Evolutionary conservation across 2,888 invertebrate genomes (phyloP).

Genomic region (Apoda limacodes): DNA sequence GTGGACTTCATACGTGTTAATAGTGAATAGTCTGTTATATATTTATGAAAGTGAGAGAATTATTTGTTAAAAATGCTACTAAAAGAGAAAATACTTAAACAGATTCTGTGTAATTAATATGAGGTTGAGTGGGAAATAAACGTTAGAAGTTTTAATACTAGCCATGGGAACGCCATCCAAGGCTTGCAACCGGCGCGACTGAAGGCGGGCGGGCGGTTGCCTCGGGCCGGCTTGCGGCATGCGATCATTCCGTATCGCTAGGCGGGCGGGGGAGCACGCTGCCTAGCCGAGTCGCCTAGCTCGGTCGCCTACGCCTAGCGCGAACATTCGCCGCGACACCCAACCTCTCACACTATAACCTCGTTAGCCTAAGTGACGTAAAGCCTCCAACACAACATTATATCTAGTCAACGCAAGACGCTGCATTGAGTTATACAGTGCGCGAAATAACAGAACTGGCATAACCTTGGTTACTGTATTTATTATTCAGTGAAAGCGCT

Average conservation of each 20-base stretch:
- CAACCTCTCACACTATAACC: constrained; percentile 42
- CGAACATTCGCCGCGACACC: constrained; percentile 23
- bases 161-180: constrained; percentile 32
- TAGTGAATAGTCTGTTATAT: too few species aligned
- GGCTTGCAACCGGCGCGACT: constrained; percentile 35
- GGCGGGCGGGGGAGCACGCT: constrained; percentile 52
- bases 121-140: too few species aligned
- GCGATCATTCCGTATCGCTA: constrained; percentile 55
- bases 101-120: too few species aligned
- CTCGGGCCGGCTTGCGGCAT: constrained; percentile 34
- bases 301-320: constrained; percentile 26
- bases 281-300: constrained; percentile 18
- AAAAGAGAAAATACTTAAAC: too few species aligned
- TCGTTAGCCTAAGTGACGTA: constrained; percentile 56
- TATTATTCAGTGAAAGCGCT: constrained; percentile 63
- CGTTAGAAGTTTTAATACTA: constrained; percentile 17
- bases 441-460: constrained; percentile 28
- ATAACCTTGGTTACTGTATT: constrained; percentile 58
- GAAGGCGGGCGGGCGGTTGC: constrained; percentile 31
- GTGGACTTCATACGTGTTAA: too few species aligned
- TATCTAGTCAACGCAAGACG: constrained; percentile 30
- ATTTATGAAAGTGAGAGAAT: too few species aligned
- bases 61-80: too few species aligned
- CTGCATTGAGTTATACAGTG: constrained; percentile 30
- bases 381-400: constrained; percentile 31